Conservation (phyloP, 1,140 invertebrate genomes). For the Telenomus remus region DNA sequence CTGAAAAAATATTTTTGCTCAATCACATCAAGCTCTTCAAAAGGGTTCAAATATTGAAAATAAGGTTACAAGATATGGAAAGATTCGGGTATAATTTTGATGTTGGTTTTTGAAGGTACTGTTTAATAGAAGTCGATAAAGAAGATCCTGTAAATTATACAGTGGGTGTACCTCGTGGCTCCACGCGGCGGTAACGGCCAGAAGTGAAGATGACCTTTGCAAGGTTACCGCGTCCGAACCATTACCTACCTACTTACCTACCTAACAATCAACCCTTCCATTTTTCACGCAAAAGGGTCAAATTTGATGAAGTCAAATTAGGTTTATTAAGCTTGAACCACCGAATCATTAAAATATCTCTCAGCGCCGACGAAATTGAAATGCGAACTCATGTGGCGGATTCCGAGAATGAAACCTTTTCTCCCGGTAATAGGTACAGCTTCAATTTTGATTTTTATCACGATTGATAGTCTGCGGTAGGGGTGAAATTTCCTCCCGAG, state of each 20-base stretch:
- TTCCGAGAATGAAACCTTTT: slow-evolving; percentile 17
- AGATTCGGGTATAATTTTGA: no score
- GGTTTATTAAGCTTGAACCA: slow-evolving; percentile 39
- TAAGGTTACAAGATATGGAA: no score
- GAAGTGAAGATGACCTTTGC: slow-evolving; percentile 69
- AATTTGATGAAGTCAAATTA: slow-evolving; percentile 50
- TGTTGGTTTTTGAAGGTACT: no score
- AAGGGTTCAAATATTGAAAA: no score
- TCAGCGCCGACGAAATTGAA: slow-evolving; percentile 38
- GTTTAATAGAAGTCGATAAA: slow-evolving; percentile 37
- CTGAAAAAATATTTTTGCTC: no score
- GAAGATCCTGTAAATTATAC: slow-evolving; percentile 49
- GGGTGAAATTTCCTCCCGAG: slow-evolving; percentile 20
- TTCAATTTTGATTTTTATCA: slow-evolving; percentile 48
- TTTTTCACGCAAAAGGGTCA: slow-evolving; percentile 36
- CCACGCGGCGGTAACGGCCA: slow-evolving; percentile 65
- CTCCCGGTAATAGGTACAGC: slow-evolving; percentile 9
- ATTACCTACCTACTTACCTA: slow-evolving; percentile 61
- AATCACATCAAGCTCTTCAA: no score
- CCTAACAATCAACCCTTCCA: slow-evolving; percentile 37
- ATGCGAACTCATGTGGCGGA: slow-evolving; percentile 12
- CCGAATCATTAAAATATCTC: slow-evolving; percentile 41
- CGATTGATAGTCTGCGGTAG: slow-evolving; percentile 27
- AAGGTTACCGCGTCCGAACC: slow-evolving; percentile 69
- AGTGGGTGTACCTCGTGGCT: slow-evolving; percentile 60